Evolutionary conservation across 2,797 vertebrate genomes (phyloP).

Genomic region (Pristis pectinata): DNA sequence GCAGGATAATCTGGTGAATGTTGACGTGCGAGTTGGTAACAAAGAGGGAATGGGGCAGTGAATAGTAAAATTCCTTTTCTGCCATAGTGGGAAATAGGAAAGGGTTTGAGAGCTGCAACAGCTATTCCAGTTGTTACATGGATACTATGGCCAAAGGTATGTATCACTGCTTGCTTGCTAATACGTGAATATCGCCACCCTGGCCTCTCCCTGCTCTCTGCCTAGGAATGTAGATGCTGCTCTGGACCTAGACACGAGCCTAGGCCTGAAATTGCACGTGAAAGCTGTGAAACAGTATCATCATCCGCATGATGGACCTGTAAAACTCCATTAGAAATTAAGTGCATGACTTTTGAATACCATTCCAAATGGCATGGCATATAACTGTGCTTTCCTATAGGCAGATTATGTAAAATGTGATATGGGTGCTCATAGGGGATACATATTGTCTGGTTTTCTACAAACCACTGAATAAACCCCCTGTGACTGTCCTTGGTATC

Average conservation of each 20-base stretch:
- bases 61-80: not conserved
- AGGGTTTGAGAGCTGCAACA: not conserved
- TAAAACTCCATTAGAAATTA: conserved; percentile 8
- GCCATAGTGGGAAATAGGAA: not conserved
- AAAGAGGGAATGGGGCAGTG: not conserved
- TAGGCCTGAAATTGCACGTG: conserved; percentile 3
- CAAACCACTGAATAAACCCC: not conserved
- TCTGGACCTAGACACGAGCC: not conserved
- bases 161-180: conserved; percentile 20
- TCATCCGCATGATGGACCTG: conserved; percentile 26
- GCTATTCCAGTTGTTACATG: not conserved
- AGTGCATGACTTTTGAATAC: conserved; percentile 4
- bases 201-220: not conserved
- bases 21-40: not conserved
- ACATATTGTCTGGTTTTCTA: not conserved
- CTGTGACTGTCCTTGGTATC: conserved; percentile 5
- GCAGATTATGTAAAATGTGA: not conserved
- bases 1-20: not conserved
- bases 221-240: not conserved
- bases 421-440: not conserved
- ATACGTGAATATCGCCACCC: not conserved
- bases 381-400: not conserved
- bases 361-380: conserved; percentile 34
- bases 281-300: not conserved
- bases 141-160: not conserved